phyloP scores from a whole-genome alignment of 2,113 vertebrate species.

The Pelmatolapia mariae region DNA sequence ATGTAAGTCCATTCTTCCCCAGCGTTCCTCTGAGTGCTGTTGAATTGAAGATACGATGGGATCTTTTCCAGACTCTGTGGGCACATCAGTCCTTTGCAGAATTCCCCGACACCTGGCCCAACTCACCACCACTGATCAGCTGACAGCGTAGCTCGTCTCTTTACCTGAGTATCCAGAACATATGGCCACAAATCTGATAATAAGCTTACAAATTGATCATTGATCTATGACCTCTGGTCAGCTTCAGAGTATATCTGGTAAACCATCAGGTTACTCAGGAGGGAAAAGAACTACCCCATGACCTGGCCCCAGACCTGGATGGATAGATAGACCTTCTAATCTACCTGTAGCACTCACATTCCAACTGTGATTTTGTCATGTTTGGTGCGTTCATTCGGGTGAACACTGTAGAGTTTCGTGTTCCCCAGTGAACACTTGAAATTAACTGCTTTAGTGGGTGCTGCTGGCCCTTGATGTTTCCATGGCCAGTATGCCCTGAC shows the following conservation, averaged over 20 bases:
- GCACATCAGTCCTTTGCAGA: neutral
- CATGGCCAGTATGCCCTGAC: neutral
- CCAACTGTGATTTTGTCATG: neutral
- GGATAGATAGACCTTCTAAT: neutral
- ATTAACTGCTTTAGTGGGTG: neutral
- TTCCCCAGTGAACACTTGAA: neutral
- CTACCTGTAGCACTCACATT: neutral
- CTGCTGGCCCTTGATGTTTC: neutral
- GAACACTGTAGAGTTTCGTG: neutral
- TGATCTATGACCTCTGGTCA: neutral
- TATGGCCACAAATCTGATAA: neutral
- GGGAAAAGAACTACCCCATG: neutral
- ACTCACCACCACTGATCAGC: neutral
- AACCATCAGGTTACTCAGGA: neutral
- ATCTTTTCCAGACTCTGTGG: neutral
- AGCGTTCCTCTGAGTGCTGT: neutral
- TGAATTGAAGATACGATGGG: neutral
- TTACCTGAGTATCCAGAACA: neutral
- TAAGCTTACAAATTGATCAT: neutral
- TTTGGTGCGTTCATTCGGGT: neutral
- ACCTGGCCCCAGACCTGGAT: neutral
- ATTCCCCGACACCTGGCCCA: neutral
- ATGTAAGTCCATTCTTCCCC: neutral
- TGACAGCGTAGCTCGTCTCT: neutral
- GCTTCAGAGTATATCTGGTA: neutral